Percentiles rank a stretch among this genome's conserved stretches.
These are phyloP conservation scores for Stenotaenia linearis DNA, from an alignment of 2,888 invertebrate genomes.

Conservation along the genomic window DNA sequence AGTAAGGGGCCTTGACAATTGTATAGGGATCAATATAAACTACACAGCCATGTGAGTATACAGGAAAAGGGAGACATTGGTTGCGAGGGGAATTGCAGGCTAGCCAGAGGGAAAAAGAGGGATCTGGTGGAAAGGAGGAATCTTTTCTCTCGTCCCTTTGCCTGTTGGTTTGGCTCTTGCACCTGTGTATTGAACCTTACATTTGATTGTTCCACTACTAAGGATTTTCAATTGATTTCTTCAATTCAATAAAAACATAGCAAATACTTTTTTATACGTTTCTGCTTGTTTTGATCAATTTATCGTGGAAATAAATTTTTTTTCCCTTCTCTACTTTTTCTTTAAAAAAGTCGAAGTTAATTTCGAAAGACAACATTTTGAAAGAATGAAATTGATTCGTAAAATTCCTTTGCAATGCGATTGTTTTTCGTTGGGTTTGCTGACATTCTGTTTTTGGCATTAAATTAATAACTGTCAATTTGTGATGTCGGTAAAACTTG, in stretches of 20 bases:
- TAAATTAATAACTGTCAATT: background rate
- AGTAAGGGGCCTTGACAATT: conserved; percentile 23
- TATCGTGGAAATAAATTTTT: background rate
- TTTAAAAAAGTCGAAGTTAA: background rate
- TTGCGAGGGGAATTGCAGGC: background rate
- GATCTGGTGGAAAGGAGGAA: background rate
- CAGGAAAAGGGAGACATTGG: conserved; percentile 24
- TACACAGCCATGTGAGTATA: conserved; percentile 26
- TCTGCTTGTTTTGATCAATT: background rate
- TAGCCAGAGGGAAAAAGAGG: conserved; percentile 14
- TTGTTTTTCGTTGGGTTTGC: background rate
- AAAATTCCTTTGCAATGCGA: background rate
- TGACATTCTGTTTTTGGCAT: conserved; percentile 8
- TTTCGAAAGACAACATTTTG: background rate
- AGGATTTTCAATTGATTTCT: conserved; percentile 8
- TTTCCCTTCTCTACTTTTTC: background rate
- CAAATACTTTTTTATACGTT: background rate
- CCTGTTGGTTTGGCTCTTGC: conserved; percentile 21
- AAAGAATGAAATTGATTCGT: background rate
- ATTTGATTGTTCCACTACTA: conserved; percentile 3
- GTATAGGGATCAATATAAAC: conserved; percentile 26
- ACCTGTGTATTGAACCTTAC: conserved; percentile 21
- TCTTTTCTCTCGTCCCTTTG: conserved; percentile 23
- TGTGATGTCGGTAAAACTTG: background rate
- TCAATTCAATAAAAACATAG: conserved; percentile 7